phyloP scores from a whole-genome alignment of 1,140 invertebrate genomes.

The Drosophila guanche region DNA sequence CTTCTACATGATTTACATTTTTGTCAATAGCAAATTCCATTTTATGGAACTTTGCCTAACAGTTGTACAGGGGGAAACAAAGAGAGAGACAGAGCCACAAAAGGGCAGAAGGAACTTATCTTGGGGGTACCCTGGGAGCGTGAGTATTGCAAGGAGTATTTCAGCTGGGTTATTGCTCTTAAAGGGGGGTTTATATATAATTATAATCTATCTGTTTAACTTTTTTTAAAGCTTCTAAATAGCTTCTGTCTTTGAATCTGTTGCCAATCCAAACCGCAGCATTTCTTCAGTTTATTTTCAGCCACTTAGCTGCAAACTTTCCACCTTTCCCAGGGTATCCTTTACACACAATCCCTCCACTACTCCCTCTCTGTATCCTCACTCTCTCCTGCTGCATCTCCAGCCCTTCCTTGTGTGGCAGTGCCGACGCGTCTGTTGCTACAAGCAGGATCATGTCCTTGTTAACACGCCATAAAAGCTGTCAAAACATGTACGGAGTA shows the following conservation, averaged over 20 bases:
- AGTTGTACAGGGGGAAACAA: conserved; percentile 6
- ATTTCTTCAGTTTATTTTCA: no score
- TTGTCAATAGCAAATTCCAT: conserved; percentile 74
- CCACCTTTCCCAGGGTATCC: no score
- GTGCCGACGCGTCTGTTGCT: conserved; percentile 28
- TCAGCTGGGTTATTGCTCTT: no score
- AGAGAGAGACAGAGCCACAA: conserved; percentile 9
- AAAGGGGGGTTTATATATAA: no score
- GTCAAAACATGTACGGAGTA: conserved; percentile 74
- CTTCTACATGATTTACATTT: conserved; percentile 75
- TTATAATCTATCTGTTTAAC: no score
- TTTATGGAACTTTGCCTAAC: conserved; percentile 73
- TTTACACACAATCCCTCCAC: no score
- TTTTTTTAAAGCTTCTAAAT: no score
- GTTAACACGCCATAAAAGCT: conserved; percentile 82
- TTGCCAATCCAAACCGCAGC: no score
- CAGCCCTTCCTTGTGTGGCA: conserved; percentile 17
- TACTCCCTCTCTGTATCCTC: not conserved
- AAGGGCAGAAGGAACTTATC: conserved; percentile 12
- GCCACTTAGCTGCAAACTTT: no score
- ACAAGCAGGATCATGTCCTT: conserved; percentile 76
- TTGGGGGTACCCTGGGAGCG: not conserved
- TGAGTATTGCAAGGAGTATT: no score
- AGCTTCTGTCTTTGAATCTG: no score
- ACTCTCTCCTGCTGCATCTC: not conserved